Base-by-base conservation (phyloP, 2,797 vertebrate genomes). In the Atherinosoma microstoma region DNA sequence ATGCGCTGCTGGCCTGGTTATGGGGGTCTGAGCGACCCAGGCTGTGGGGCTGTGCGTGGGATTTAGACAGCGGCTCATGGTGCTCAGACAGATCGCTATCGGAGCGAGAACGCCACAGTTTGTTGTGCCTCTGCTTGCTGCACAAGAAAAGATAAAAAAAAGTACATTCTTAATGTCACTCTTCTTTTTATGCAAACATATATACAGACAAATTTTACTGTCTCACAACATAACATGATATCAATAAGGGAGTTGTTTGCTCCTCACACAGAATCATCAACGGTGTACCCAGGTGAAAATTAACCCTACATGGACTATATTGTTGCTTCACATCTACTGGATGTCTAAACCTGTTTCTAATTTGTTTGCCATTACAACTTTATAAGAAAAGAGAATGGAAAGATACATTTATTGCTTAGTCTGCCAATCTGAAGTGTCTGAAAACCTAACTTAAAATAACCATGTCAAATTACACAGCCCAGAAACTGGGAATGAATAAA, bases 101-200 rank as follows among this genome's bases (percentile, higher is more conserved):
- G 0, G 98, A 99, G 91, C 98, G 98, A 0, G 98, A 99, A 47
- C 98, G 96, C 98, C 98, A 99, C 64, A 99, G 94, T 72, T 99
- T 99, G 82, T 99, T 99, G 90, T 99, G 98, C 45, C 98, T 93
- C 91, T 99, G 98, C 82, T 97, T 98, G 93, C 98, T 99, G 94
- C 0, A 1, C 36, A 42, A 75, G 7, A 70, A 51, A 10, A 6
- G 16, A 57, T 6, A 54, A 4, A 24, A 47, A 47, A 4, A n/a
- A 47, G 20, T 2, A 9, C 8, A 9, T 29, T 6, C 12, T 30
- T 29, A 7, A 56, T 6, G 6, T 15, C 22, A 27, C 6, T 4
- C 22, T 9, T 24, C 6, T 20, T 53, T 53, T 53, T 27, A 24
- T 24, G 24, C 9, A 24, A 12, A 4, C 24, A 27, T 9, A 53